Evolutionary conservation across 2,113 vertebrate genomes (phyloP), one percentile per base, ranked within the genome.

Genomic region (Rhinogobius similis): DNA sequence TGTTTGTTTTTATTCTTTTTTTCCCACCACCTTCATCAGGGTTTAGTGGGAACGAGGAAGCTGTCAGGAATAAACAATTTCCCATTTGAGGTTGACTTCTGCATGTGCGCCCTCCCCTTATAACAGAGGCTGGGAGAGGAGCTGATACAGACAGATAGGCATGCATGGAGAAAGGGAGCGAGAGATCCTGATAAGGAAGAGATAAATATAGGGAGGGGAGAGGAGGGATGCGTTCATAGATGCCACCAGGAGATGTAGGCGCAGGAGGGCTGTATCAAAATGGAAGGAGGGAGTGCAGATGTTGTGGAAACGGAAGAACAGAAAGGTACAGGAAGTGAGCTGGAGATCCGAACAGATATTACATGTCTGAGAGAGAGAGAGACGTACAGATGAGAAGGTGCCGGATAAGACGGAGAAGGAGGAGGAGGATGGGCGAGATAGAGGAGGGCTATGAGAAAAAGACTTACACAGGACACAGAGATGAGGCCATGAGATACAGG

Each of bases 191-290:
- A 85, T 82, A 87, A 82, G 77, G 72, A 76, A 74, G 82, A 87
- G 84, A 91, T 91, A 89, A 83, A 89, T 82, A 83, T 82, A 75
- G 75, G 78, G 70, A 82, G 73, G 75, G 74, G 72, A 73, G 82
- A 70, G 64, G 61, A 78, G 77, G 77, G 75, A 84, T 79, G 73
- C 72, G 86, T 82, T 89, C 82, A 82, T 80, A 88, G 86, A 88
- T 87, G 85, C 72, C 76, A 75, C 18, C n/a, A 62, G 65, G 80
- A 88, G 87, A 85, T 88, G 74, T 32, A 55, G 64, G 71, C 56
- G 72, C 72, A 68, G 84, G 58, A 76, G 81, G 76, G 62, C 36
- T 39, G 87, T 82, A 87, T 82, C 75, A 85, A 73, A 88, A 78
- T 79, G 70, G 79, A 86, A 79, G 65, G 78, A 72, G 73, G 65